phyloP scores from a whole-genome alignment of 2,888 invertebrate species.

The Bugula neritina region DNA sequence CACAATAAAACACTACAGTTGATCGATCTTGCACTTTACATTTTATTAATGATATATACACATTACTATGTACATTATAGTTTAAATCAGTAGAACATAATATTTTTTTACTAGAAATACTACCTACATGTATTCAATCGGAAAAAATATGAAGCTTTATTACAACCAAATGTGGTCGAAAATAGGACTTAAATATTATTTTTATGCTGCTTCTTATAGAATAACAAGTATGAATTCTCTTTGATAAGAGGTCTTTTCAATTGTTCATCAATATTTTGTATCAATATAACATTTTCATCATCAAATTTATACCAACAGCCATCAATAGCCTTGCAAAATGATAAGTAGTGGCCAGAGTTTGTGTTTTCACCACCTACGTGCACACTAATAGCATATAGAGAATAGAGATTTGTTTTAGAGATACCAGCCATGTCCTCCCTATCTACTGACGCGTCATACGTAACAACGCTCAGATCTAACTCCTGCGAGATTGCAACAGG shows the following conservation, averaged over 20 bases:
- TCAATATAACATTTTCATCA: slow-evolving; percentile 43
- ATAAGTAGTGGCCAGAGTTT: slow-evolving; percentile 45
- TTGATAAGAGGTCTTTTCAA: slow-evolving; percentile 41
- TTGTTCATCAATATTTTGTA: slow-evolving; percentile 47
- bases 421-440: slow-evolving; percentile 38
- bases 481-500: slow-evolving; percentile 42
- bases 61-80: too few species aligned
- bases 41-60: too few species aligned
- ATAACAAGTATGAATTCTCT: slow-evolving; percentile 48
- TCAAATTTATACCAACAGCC: slow-evolving; percentile 45
- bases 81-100: too few species aligned
- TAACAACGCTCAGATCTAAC: slow-evolving; percentile 41
- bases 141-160: too few species aligned
- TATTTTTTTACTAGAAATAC: too few species aligned
- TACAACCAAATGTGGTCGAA: too few species aligned
- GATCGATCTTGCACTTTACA: too few species aligned
- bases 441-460: slow-evolving; percentile 45
- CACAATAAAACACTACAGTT: too few species aligned
- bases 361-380: slow-evolving; percentile 46
- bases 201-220: slow-evolving; percentile 37
- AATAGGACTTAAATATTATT: too few species aligned
- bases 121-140: too few species aligned
- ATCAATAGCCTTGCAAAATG: slow-evolving; percentile 38
- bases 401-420: slow-evolving; percentile 35
- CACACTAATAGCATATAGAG: slow-evolving; percentile 45